Evolutionary conservation across 2,113 vertebrate species (phyloP), one percentile per base, ranked within the genome.

Genomic region (Cebus imitator): DNA sequence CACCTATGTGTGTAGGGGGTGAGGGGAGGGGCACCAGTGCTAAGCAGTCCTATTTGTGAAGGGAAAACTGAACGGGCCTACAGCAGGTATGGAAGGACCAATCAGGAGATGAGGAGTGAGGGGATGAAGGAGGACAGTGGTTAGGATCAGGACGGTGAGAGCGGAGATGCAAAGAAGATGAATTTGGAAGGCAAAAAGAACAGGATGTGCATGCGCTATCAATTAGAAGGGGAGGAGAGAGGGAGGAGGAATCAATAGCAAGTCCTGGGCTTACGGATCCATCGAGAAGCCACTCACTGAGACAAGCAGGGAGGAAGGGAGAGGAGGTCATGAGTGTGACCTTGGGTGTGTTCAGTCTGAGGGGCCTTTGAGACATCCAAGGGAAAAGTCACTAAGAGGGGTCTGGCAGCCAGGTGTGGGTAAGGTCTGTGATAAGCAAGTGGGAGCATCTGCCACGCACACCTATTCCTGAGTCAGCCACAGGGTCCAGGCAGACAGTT

Each of bases 1-100:
- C 30, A 21, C 30, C 5, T 50, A 18, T 35, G 37, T 2, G 10
- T 0, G 9, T 1, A 11, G 5, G 37, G 10, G 25, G 1, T 4
- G 3, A 11, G 37, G 55, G 78, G 66, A 48, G 43, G 16, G 37
- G 37, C 16, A 11, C 7, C 40, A 4, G 58, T 70, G 58, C 40
- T 25, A 35, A 27, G 20, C 12, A 79, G 30, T 43, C 45, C 11
- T 23, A 40, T 25, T 30, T 30, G 73, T 37, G 40, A 66, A 50
- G 89, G 50, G 55, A 9, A 84, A 40, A 13, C 9, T 8, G 43
- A 25, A 25, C 18, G 45, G 37, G 40, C 35, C 66, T 68, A 25
- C 1, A 72, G 50, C 58, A 93, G 70, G 81, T 17, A 35, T 6
- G n/a, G 30, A 9, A 32, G 30, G 55, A n/a, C 17, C 7, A 2